Evolutionary conservation across 1,140 invertebrate genomes (phyloP).

Genomic region (Nebria ingens): DNA sequence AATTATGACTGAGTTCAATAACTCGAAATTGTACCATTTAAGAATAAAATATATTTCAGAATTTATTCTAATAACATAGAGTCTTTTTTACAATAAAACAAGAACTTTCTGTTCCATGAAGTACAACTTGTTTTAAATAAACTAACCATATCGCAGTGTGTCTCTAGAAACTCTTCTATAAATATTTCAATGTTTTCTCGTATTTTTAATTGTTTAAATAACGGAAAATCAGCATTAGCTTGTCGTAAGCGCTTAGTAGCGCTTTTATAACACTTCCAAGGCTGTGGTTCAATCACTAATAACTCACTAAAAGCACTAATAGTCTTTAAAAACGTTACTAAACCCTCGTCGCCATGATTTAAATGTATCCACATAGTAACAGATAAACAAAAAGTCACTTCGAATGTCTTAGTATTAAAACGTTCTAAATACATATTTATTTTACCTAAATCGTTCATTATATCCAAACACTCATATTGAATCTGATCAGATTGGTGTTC

Average conservation of each 20-base stretch:
- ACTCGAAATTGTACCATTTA: no score
- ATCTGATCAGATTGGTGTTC: conserved; percentile 40
- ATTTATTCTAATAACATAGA: not conserved
- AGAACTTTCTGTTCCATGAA: conserved; percentile 56
- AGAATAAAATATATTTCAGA: no score
- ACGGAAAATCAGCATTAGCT: conserved; percentile 46
- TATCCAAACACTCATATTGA: conserved; percentile 47
- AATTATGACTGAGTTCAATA: no score
- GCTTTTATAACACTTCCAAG: conserved; percentile 68
- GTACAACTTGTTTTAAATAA: conserved; percentile 45
- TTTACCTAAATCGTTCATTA: conserved; percentile 37
- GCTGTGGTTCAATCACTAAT: conserved; percentile 68
- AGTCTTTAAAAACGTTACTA: conserved; percentile 46
- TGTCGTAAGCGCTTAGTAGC: conserved; percentile 58
- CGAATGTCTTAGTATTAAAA: conserved; percentile 43
- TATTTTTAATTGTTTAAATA: conserved; percentile 45
- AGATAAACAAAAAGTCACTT: conserved; percentile 67
- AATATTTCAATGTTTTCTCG: conserved; percentile 45
- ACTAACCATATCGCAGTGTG: conserved; percentile 40
- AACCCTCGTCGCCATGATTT: conserved; percentile 63
- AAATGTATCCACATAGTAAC: conserved; percentile 83
- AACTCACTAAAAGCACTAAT: conserved; percentile 42
- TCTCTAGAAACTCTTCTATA: conserved; percentile 47
- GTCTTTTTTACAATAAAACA: conserved; percentile 35
- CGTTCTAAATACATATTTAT: conserved; percentile 37